A percentile compares a stretch with the other conserved stretches of the same genome.
Evolutionary conservation across 2,888 invertebrate genomes (phyloP).

Genomic region (Ypsolopha sequella): DNA sequence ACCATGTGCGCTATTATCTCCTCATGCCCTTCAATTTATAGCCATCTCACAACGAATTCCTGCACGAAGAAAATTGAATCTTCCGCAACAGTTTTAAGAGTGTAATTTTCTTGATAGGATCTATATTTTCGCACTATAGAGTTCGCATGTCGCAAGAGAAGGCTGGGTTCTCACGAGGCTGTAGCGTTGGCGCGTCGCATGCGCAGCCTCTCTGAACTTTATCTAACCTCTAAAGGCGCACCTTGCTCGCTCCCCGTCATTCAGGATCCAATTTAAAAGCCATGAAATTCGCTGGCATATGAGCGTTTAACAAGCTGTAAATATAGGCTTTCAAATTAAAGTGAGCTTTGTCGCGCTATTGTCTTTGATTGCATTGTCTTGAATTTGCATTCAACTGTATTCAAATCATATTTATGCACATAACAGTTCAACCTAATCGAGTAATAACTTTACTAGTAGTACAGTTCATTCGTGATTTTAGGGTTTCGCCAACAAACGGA

Average conservation of each 20-base stretch:
- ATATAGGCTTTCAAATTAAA: background rate
- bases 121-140: background rate
- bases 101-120: background rate
- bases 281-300: background rate
- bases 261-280: slow-evolving; percentile 2
- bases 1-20: background rate
- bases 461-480: too few species aligned
- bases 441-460: too few species aligned
- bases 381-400: background rate
- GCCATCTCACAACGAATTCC: background rate
- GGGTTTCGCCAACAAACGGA: background rate
- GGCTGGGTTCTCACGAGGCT: slow-evolving; percentile 11
- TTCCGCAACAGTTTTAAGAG: background rate
- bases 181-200: slow-evolving; percentile 18
- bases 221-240: slow-evolving; percentile 26
- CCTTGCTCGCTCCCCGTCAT: slow-evolving; percentile 1
- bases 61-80: too few species aligned
- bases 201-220: slow-evolving; percentile 36
- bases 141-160: background rate
- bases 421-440: too few species aligned
- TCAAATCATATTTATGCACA: too few species aligned
- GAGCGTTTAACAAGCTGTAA: slow-evolving; percentile 1
- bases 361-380: background rate
- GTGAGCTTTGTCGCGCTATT: background rate
- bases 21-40: background rate